Evolutionary conservation across 2,888 invertebrate genomes (phyloP), one percentile per base, ranked within the genome.

Genomic region (Minunthozetes semirufus): DNA sequence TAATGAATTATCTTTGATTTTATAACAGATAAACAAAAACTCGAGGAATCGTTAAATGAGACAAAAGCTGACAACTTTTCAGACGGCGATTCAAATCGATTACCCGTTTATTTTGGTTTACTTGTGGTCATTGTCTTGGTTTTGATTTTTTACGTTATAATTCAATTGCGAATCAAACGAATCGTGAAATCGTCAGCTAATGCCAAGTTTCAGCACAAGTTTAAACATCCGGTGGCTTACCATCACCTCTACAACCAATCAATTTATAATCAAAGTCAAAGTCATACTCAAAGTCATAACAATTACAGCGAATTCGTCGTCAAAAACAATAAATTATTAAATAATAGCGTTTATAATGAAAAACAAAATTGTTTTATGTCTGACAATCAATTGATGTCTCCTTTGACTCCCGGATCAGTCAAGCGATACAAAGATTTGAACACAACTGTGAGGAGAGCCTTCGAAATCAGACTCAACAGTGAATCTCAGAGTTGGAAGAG

Each of bases 101-200:
- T 74, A 48, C 70, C 68, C 9, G 13, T 74, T n/a, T 74, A 76
- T 68, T 76, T 78, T 74, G 59, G 74, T 68, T n/a, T 77, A 63
- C 48, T 63, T 74, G 71, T 76, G 53, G 59, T 76, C 68, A 73
- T 72, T 66, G 48, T 76, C 66, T 77, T 78, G 73, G 75, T 75
- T 75, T 74, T 76, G 50, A 63, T 75, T 42, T 29, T 70, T 73
- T 78, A 77, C 76, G 76, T 76, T 68, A 73, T 77, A 22, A 73
- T 61, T 72, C 76, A 74, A 53, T 19, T 74, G 50, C n/a, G 66
- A 22, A 25, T 66, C 42, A 74, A 61, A 29, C 27, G n/a, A 61
- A 42, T 73, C n/a, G 38, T 59, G 1, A 53, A 73, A 33, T 33
- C 29, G 63, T 11, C 25, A n/a, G 4, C 33, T 9, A 56, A 29